Evolutionary conservation across 2,113 vertebrate genomes (phyloP), one percentile per base, ranked within the genome.

Genomic region (Orthonyx spaldingii): DNA sequence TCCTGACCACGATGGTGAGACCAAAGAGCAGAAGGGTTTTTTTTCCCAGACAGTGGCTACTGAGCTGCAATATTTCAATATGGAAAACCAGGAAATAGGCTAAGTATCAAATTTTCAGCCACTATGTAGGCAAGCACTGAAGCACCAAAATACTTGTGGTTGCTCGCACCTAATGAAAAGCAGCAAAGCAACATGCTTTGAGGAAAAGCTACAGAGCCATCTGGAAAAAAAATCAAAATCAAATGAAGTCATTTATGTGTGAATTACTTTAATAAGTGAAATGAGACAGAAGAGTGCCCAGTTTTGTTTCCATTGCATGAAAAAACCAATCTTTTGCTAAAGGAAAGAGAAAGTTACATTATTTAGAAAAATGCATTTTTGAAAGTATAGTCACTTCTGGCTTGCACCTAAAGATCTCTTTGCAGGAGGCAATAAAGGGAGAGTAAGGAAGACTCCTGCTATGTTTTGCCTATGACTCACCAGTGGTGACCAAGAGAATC

Each of bases 81-180:
- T 16, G 20, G 30, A 69, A 87, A 83, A 77, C 10, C 33, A 91
- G 35, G 42, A 93, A 82, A 77, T 0, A 44, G 32, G 39, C 10
- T 37, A 55, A 76, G 13, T n/a, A 71, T 65, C 41, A 46, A 11
- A n/a, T 56, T 80, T 90, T 59, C 44, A 41, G 42, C 35, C 52
- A 80, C 80, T 64, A 57, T 3, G 1, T 33, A 90, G 87, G 49
- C 70, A 93, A 85, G 39, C 9, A 35, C 23, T 35, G 26, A 95
- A 87, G 30, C 46, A 91, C 82, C 63, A 79, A 87, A 94, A 88
- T 85, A 81, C 46, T 88, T 90, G 71, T 86, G 82, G 90, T 74
- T 86, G 66, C 71, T 47, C 1, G 0, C 68, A 60, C 52, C 44
- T 39, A 86, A 68, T 53, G 56, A 84, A 94, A 91, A 93, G 66